A percentile compares a stretch with the other conserved stretches of the same genome.
Evolutionary conservation across 2,797 vertebrate genomes (phyloP).

Genomic region (Knipowitschia caucasica): DNA sequence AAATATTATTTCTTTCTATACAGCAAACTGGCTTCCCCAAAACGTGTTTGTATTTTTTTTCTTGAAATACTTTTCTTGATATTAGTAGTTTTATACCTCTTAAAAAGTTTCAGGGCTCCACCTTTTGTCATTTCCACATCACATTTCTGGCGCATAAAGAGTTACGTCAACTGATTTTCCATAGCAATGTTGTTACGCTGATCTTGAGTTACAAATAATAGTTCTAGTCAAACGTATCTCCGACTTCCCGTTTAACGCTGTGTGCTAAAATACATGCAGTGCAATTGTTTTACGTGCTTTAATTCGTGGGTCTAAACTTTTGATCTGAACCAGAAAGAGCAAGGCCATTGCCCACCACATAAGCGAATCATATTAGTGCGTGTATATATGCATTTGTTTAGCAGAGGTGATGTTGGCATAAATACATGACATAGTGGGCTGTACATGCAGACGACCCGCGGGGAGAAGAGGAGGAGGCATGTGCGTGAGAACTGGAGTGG

Average conservation of each 20-base stretch:
- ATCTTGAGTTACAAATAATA: not conserved
- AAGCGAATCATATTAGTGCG: constrained; percentile 11
- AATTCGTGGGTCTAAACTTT: not conserved
- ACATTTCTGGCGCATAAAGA: too few relatives aligned
- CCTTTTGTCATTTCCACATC: too few relatives aligned
- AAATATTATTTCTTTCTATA: too few relatives aligned
- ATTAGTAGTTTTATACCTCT: too few relatives aligned
- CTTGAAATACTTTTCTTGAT: too few relatives aligned
- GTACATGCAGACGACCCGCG: not conserved
- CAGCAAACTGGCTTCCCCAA: too few relatives aligned
- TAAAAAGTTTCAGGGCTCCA: too few relatives aligned
- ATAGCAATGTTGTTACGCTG: not conserved
- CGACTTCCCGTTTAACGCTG: not conserved
- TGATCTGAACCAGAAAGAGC: constrained; percentile 15
- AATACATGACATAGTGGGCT: constrained; percentile 5
- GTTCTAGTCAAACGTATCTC: not conserved
- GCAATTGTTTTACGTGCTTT: not conserved
- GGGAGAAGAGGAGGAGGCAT: constrained; percentile 1
- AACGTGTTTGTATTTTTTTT: too few relatives aligned
- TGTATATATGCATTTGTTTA: too few relatives aligned
- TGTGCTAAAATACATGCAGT: not conserved
- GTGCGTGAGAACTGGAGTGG: constrained; percentile 20
- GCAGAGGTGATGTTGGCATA: constrained; percentile 17
- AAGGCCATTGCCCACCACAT: constrained; percentile 34
- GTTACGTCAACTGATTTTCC: too few relatives aligned